Evolutionary conservation across 2,888 invertebrate species (phyloP), one percentile per base, ranked within the genome.

Genomic region (Cryptocheilus praepositus): DNA sequence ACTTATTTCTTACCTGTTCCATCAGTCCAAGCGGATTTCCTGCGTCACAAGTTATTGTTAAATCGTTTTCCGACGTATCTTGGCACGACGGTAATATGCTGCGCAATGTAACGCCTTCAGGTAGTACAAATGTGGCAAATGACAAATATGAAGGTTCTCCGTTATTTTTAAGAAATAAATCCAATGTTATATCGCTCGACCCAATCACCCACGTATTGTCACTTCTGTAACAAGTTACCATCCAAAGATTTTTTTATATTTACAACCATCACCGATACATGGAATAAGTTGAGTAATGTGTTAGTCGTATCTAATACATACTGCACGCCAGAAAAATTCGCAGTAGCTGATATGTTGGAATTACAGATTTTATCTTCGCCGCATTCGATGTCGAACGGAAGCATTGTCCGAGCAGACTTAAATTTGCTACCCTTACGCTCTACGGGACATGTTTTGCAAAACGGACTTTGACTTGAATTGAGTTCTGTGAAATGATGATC

Each of bases 371-470:
- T 71, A 25, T 84, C 83, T 16, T 64, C 56, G 5, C 82, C 83
- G 55, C 87, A 87, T 16, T 71, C 86, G n/a, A 84, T 84, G 3
- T 80, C 77, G 28, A 83, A 86, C 0, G 77, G 61, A 22, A 87
- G 61, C 7, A 65, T 71, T 2, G 70, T 54, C 28, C 77, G 71
- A 7, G 63, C 45, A 0, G 61, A 53, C 15, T 69, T 74, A 11
- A 66, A 62, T 13, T 70, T 59, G 15, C 44, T 61, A 28, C 69
- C 70, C 54, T 69, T 80, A 3, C 66, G 69, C 57, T 82, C 80
- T 2, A 83, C 60, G 0, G 85, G 81, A 53, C 83, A 82, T 0
- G 65, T 65, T 13, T 67, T 46, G 44, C 81, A 81, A 3, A 70
- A 74, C 3, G 52, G 7, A 16, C 11, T 15, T 70, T 44, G 54